A percentile compares a stretch with the other conserved stretches of the same genome.
Conservation (phyloP, 2,888 invertebrate species). For the Agrochola lota region DNA sequence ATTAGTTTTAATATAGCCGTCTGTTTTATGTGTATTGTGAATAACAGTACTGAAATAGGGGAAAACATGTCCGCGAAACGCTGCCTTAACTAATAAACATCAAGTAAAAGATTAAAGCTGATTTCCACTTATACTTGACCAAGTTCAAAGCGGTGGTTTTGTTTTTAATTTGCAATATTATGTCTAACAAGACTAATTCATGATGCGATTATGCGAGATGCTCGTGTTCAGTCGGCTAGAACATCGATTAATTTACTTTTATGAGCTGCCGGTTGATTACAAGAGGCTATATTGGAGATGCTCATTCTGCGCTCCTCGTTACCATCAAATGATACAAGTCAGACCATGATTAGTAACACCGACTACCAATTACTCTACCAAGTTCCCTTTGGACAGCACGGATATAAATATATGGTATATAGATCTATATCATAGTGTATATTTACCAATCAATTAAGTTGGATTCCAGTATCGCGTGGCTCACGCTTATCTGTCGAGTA, state of each 20-base stretch:
- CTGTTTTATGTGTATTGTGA: slow-evolving; percentile 21
- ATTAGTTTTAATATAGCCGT: slow-evolving; percentile 30
- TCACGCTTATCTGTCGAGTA: slow-evolving; percentile 60
- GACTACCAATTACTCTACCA: slow-evolving; percentile 13
- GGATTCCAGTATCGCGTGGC: slow-evolving; percentile 62
- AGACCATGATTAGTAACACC: slow-evolving; percentile 11
- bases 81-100: slow-evolving; percentile 17
- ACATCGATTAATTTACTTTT: slow-evolving; percentile 76
- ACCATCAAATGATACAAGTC: slow-evolving; percentile 16
- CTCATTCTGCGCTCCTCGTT: slow-evolving; percentile 23
- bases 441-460: slow-evolving; percentile 61
- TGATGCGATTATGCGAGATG: slow-evolving; percentile 25
- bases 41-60: slow-evolving; percentile 6
- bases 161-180: slow-evolving; percentile 47
- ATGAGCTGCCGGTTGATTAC: slow-evolving; percentile 72
- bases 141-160: slow-evolving; percentile 48
- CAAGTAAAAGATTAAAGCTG: slow-evolving; percentile 54
- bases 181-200: slow-evolving; percentile 16
- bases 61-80: background rate
- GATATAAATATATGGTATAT: slow-evolving; percentile 8
- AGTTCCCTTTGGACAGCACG: slow-evolving; percentile 11
- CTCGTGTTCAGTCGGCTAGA: slow-evolving; percentile 49
- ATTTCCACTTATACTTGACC: slow-evolving; percentile 25
- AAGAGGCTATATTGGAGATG: slow-evolving; percentile 71
- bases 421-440: slow-evolving; percentile 21